phyloP scores from a whole-genome alignment of 2,113 vertebrate genomes.

The Crotalus viridis region DNA sequence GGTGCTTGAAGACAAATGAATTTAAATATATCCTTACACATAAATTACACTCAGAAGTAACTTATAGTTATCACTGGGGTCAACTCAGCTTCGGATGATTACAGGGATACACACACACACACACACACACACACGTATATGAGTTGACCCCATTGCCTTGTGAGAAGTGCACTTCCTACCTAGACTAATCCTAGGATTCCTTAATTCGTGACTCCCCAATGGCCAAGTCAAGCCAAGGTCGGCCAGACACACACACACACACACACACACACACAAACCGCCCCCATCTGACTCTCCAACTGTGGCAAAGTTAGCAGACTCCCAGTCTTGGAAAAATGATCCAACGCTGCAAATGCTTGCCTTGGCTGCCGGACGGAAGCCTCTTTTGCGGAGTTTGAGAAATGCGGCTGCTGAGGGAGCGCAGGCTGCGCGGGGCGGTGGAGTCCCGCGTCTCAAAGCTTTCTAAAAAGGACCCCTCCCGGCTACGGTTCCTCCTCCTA shows the following conservation, averaged over 20 bases:
- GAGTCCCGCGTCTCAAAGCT: not conserved
- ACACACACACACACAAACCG: not conserved
- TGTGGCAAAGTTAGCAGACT: not conserved
- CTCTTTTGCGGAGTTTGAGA: not conserved
- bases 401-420: not conserved
- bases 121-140: too few species aligned
- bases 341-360: not conserved
- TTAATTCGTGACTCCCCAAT: not conserved
- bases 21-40: not conserved
- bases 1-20: not conserved
- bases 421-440: not conserved
- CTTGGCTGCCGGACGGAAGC: not conserved
- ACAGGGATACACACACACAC: not conserved
- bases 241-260: not conserved
- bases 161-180: not conserved
- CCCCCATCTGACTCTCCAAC: not conserved
- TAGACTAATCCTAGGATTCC: not conserved
- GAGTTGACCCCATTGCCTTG: not conserved
- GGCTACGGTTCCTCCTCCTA: not conserved
- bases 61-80: not conserved
- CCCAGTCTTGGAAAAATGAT: not conserved
- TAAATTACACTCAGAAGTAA: not conserved
- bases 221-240: not conserved
- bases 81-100: not conserved
- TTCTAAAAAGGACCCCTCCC: not conserved